Evolutionary conservation across 2,797 vertebrate genomes (phyloP), one percentile per base, ranked within the genome.

Genomic region (Cyprinella venusta): DNA sequence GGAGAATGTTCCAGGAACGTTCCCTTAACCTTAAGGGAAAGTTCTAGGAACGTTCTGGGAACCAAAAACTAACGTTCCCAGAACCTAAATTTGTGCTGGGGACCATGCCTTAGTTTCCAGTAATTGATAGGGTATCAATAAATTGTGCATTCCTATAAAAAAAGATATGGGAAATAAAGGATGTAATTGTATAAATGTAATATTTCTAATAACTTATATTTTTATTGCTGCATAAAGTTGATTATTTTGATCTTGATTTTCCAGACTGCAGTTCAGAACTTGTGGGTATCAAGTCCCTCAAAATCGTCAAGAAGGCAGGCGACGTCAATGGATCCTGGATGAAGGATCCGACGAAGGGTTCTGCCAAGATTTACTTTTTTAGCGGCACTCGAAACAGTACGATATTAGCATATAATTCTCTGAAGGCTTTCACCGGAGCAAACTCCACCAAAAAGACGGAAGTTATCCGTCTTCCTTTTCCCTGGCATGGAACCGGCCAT

Each of bases 401-500:
- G 4, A 8, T 98, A 86, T 90, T 95, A 82, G 95, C 96, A 90
- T 98, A 96, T 81, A 59, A 87, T 71, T 96, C 95, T 18, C 91
- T 97, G 8, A 93, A 94, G 64, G 91, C 90, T 70, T 98, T 99
- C 86, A 93, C 90, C 3, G 95, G 96, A 59, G 91, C 85, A 13
- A 93, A 86, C 36, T 81, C 87, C 4, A 91, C 90, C 12, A 89
- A 90, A 54, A 90, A 87, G 12, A 89, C 91, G 0, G 94, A 84
- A 80, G 92, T 90, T 69, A n/a, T 97, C 42, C 85, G 77, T 18
- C 91, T 99, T 64, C 95, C 96, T 0, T 91, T 93, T 79, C 85
- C 91, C 74, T 99, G 98, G 98, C 94, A 97, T 86, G 98, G 98
- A 50, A 96, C 97, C 0, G 97, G 97, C 21, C 97, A 97, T 0